Evolutionary conservation across 2,888 invertebrate species (phyloP).

Genomic region (Malthinus seriepunctatus): DNA sequence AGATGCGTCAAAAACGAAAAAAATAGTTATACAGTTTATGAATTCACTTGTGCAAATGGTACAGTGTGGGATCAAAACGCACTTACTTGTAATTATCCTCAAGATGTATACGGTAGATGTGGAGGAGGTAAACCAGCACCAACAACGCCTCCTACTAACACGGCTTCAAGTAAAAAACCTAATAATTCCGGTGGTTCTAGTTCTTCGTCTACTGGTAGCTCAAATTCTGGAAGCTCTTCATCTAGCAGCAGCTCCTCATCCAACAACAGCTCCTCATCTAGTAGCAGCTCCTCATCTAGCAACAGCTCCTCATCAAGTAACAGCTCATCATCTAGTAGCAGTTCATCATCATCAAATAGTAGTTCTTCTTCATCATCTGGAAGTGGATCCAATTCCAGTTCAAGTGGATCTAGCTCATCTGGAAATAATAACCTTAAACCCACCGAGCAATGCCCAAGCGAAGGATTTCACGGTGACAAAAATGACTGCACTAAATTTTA

Average conservation of each 20-base stretch:
- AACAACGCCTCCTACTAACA: constrained; percentile 17
- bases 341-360: background rate
- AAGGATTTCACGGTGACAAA: constrained; percentile 12
- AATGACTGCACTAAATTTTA: constrained; percentile 74
- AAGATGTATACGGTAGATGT: constrained; percentile 53
- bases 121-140: constrained; percentile 9
- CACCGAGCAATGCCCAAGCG: constrained; percentile 13
- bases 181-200: background rate
- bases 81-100: constrained; percentile 64
- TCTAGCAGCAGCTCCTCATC: background rate
- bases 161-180: background rate
- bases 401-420: background rate
- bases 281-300: constrained; percentile 5
- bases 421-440: constrained; percentile 5
- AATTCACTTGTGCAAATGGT: constrained; percentile 69
- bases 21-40: constrained; percentile 65
- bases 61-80: constrained; percentile 72
- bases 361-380: background rate
- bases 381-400: background rate
- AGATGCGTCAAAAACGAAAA: constrained; percentile 70
- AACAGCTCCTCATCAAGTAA: constrained; percentile 7
- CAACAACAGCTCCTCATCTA: constrained; percentile 10
- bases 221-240: background rate
- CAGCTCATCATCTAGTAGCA: background rate
- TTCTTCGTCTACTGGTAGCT: background rate